Evolutionary conservation across 1,140 invertebrate species (phyloP).

Genomic region (Hestina assimilis): DNA sequence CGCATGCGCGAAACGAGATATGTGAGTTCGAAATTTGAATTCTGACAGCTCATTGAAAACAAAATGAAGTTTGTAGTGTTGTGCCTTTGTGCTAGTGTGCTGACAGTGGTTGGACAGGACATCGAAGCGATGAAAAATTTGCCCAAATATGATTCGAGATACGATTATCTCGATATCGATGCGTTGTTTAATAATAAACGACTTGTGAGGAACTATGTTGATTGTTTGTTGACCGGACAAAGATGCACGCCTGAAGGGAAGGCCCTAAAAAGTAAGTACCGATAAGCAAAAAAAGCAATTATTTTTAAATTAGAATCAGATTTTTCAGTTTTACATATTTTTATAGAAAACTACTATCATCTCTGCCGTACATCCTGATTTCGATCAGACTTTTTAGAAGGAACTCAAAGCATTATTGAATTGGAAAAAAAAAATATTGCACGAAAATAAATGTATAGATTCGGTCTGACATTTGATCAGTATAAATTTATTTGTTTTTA

Average conservation of each 20-base stretch:
- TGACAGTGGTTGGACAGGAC: constrained; percentile 45
- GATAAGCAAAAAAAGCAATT: neutral
- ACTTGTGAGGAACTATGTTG: constrained; percentile 79
- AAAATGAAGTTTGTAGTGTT: constrained; percentile 55
- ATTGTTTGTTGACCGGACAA: constrained; percentile 77
- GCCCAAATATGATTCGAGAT: constrained; percentile 74
- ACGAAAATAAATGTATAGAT: too few species aligned
- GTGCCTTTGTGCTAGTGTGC: constrained; percentile 51
- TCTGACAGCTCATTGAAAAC: constrained; percentile 19
- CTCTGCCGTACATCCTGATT: too few species aligned
- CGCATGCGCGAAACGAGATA: constrained; percentile 33
- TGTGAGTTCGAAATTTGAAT: constrained; percentile 37
- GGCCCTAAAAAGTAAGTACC: constrained; percentile 80
- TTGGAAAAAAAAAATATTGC: too few species aligned
- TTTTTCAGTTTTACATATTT: too few species aligned
- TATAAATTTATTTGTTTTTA: too few species aligned
- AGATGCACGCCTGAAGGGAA: constrained; percentile 80
- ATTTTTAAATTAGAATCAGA: too few species aligned
- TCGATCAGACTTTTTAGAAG: too few species aligned
- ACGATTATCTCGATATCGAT: constrained; percentile 80
- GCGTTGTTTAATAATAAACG: constrained; percentile 78
- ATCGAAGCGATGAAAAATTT: constrained; percentile 54
- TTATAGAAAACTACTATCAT: too few species aligned
- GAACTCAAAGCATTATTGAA: too few species aligned
- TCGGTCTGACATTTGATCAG: too few species aligned